Evolutionary conservation across 2,797 vertebrate genomes (phyloP), one percentile per base, ranked within the genome.

Genomic region (Arnoldichthys spilopterus): DNA sequence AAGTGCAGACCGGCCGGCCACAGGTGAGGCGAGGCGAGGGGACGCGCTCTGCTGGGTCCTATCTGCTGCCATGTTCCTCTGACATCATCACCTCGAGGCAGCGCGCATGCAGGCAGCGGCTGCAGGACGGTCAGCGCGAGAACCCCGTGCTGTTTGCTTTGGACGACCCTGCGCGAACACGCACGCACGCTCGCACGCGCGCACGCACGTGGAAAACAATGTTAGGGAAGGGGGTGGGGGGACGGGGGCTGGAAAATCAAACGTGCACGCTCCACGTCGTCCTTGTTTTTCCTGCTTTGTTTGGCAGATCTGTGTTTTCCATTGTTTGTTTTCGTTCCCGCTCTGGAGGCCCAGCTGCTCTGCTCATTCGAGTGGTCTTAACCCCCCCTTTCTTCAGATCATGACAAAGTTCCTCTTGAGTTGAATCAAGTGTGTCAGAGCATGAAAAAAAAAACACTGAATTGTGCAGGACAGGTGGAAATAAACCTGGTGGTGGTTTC

Each of bases 1-100:
- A 77, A 85, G 78, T 85, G 72, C 75, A 87, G 81, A 80, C 75
- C 85, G 83, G 82, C 78, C 78, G 83, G 76, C 83, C 92, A 93
- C 90, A 93, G 86, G 87, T 90, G 86, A 85, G 80, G 80, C 64
- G 64, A 75, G 66, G 71, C 43, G 82, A 86, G 62, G 62, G 20
- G 32, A 64, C 67, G 78, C 51, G 61, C 53, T 76, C 81, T 84
- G 86, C 92, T 81, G 90, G 90, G 90, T 93, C 93, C 91, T 92
- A 91, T 87, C 83, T 89, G 77, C 91, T 88, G 85, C 85, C 88
- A 84, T 84, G 68, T 93, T 91, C 83, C 86, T 67, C 82, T 84
- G 82, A 83, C 51, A 83, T 72, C 54, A 58, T 69, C 30, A 70
- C 61, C 80, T 45, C 74, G 79, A 77, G 45, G 22, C 6, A 53